phyloP scores from a whole-genome alignment of 2,888 invertebrate genomes.

The Parnassius smintheus region DNA sequence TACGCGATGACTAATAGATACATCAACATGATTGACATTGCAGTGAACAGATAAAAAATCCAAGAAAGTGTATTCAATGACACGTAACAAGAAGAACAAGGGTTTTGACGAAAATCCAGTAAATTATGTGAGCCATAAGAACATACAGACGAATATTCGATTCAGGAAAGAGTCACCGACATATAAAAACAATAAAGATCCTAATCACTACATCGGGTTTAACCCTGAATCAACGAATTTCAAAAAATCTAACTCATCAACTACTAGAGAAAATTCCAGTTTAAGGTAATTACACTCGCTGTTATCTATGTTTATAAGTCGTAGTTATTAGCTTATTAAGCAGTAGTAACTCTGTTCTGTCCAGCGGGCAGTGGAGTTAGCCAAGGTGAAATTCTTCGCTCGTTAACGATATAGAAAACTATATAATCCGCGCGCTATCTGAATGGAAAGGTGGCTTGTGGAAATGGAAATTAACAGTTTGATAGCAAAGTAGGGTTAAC shows the following conservation, averaged over 20 bases:
- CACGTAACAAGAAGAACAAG: slow-evolving; percentile 24
- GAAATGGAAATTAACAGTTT: too few relatives aligned
- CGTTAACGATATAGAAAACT: too few relatives aligned
- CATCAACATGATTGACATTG: background rate
- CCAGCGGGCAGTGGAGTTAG: too few relatives aligned
- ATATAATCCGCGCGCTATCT: too few relatives aligned
- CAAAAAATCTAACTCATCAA: background rate
- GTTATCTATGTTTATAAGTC: too few relatives aligned
- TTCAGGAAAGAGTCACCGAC: background rate
- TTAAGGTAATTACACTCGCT: background rate
- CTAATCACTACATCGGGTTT: background rate
- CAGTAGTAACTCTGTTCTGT: too few relatives aligned
- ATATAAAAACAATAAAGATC: background rate
- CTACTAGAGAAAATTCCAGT: background rate
- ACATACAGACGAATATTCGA: slow-evolving; percentile 3
- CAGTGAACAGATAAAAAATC: slow-evolving; percentile 18
- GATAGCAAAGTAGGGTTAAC: too few relatives aligned
- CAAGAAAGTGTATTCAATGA: slow-evolving; percentile 25
- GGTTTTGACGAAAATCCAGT: background rate
- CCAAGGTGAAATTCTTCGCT: too few relatives aligned
- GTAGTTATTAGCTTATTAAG: too few relatives aligned
- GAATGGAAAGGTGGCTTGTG: too few relatives aligned
- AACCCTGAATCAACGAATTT: background rate
- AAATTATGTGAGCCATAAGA: slow-evolving; percentile 5
- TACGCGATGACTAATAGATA: too few relatives aligned